phyloP scores from a whole-genome alignment of 2,797 vertebrate genomes.

The Neomorphus geoffroyi region DNA sequence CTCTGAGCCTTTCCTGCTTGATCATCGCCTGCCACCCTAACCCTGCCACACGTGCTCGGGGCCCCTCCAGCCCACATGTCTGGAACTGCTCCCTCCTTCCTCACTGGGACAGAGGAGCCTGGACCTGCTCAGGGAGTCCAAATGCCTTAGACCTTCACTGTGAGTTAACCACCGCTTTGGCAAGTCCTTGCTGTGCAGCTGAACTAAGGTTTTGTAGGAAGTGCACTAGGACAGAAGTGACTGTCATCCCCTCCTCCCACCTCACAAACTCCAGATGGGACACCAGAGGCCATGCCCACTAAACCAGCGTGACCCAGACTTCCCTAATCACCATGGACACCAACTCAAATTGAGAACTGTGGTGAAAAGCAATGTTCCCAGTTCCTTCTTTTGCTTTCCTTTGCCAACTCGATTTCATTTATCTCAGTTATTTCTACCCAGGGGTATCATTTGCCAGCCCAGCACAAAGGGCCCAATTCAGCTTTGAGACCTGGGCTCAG shows the following conservation, averaged over 20 bases:
- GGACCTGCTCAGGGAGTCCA: not conserved
- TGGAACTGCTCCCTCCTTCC: not conserved
- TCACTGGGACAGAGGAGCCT: not conserved
- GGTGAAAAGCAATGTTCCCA: not conserved
- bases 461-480: constrained; percentile 41
- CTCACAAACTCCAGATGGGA: not conserved
- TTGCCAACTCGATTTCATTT: not conserved
- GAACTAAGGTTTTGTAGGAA: not conserved
- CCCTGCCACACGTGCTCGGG: not conserved
- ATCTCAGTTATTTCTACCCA: constrained; percentile 44
- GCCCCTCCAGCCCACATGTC: not conserved
- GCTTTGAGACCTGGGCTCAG: not conserved
- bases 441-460: constrained; percentile 37
- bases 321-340: constrained; percentile 15
- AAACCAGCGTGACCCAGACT: not conserved
- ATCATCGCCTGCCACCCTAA: not conserved
- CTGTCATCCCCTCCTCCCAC: not conserved
- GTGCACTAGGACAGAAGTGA: not conserved
- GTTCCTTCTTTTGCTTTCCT: constrained; percentile 24
- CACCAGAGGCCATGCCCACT: not conserved
- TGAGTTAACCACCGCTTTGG: not conserved
- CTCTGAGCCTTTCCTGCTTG: not conserved
- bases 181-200: not conserved
- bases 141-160: not conserved
- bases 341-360: not conserved